Base-by-base conservation (phyloP, 2,888 invertebrate species). In the Tipula lateralis region DNA sequence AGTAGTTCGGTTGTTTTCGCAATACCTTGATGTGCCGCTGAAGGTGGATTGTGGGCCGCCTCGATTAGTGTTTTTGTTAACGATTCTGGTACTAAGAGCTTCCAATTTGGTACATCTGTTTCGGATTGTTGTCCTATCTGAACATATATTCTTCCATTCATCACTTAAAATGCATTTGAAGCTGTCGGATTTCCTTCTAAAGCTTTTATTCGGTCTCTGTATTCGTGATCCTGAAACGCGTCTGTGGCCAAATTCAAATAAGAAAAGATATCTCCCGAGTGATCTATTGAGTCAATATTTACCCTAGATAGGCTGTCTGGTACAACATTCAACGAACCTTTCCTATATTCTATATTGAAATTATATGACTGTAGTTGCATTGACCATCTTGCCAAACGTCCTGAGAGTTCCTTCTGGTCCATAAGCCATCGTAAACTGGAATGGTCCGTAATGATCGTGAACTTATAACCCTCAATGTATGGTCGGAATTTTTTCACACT, bases 301-400 rank as follows among this genome's bases (percentile, higher is more conserved):
- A 82, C 19, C 16, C 84, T 16, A 6, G 84, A 84, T 9, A 84
- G 16, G 2, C 80, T 83, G 29, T 85, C 85, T 4, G 84, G 85
- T 2, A 85, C 85, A 66, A 85, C 80, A 50, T 85, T 85, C n/a
- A 81, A 13, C 2, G 84, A 29, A 3, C 84, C 84, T 16, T 84
- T 85, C 34, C 84, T 16, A 39, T 85, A 80, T 44, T 84, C 84
- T 7, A 85, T 85, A 1, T 84, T 24, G 19, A 85, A 83, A 32
- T 32, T 32, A n/a, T n/a, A n/a, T n/a, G n/a, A n/a, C n/a, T n/a
- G n/a, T n/a, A n/a, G n/a, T n/a, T n/a, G n/a, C n/a, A n/a, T n/a
- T n/a, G n/a, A n/a, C n/a, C n/a, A n/a, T n/a, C n/a, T n/a, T n/a
- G n/a, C n/a, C n/a, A n/a, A n/a, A n/a, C n/a, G n/a, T n/a, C n/a